phyloP scores from a whole-genome alignment of 2,797 vertebrate species.

The Limosa lapponica region DNA sequence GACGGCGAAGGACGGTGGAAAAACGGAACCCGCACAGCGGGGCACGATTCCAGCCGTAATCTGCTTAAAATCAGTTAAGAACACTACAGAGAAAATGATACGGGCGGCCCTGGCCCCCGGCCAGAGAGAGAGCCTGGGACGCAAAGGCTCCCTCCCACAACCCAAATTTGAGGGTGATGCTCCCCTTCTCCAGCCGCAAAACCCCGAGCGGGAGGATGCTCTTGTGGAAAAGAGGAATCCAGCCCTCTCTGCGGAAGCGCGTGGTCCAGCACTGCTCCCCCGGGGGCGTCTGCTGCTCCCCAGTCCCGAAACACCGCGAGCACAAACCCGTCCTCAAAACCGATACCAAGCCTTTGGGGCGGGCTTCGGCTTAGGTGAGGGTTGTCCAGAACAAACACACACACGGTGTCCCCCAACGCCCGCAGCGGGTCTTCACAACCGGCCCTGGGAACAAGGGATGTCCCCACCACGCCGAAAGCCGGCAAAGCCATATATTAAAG shows the following conservation, averaged over 20 bases:
- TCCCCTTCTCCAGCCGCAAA: not conserved
- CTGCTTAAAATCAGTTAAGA: slow-evolving; percentile 63
- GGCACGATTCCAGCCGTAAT: slow-evolving; percentile 17
- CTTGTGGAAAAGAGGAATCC: not conserved
- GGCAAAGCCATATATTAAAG: rapidly evolving
- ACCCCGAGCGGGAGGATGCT: rapidly evolving
- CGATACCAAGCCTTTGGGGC: rapidly evolving
- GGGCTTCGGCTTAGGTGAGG: not conserved
- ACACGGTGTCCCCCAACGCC: not conserved
- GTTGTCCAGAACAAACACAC: rapidly evolving
- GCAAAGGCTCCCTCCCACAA: rapidly evolving
- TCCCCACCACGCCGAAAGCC: rapidly evolving
- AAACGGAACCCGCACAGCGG: not conserved
- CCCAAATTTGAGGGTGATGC: not conserved
- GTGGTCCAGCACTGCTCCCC: rapidly evolving
- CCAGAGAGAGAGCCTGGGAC: not conserved
- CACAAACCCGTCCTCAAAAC: rapidly evolving
- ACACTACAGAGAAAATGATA: slow-evolving; percentile 24
- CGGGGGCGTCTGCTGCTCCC: not conserved
- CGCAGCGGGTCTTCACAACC: not conserved
- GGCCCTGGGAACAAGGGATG: not conserved
- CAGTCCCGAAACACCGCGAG: rapidly evolving
- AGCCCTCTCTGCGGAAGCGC: rapidly evolving
- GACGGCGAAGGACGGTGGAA: not conserved
- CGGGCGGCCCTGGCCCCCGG: not conserved